Conservation (phyloP, 1,140 invertebrate species). For the Glomeris maerens region DNA sequence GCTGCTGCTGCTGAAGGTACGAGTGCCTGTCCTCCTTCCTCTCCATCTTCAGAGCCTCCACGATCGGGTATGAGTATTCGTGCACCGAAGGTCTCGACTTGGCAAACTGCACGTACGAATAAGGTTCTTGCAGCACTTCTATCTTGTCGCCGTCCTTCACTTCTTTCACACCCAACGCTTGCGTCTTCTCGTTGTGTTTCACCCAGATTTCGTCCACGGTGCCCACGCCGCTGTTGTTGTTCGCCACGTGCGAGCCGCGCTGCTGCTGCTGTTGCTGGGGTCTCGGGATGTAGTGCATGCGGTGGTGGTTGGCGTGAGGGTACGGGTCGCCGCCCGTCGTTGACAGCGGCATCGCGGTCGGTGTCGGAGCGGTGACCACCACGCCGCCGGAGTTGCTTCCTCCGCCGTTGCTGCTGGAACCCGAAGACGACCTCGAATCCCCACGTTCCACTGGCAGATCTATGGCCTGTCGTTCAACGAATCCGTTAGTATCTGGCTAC, state of each 20-base stretch:
- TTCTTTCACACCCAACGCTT: conserved; percentile 16
- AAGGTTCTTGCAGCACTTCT: conserved; percentile 37
- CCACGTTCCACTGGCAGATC: conserved; percentile 59
- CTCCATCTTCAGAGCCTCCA: conserved; percentile 35
- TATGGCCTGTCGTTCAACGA: conserved; percentile 42
- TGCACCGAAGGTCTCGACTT: conserved; percentile 42
- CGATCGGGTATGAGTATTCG: conserved; percentile 66
- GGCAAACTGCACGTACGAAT: conserved; percentile 74
- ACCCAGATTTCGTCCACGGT: conserved; percentile 27
- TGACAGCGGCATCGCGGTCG: conserved; percentile 11
- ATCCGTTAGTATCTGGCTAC: neutral
- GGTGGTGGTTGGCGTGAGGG: conserved; percentile 26
- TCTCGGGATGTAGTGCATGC: conserved; percentile 34
- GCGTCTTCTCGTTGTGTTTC: conserved; percentile 23
- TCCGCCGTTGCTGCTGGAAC: conserved; percentile 38
- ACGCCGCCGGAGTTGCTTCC: conserved; percentile 18
- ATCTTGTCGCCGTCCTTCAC: conserved; percentile 20
- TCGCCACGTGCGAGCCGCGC: neutral
- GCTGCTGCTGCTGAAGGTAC: conserved; percentile 16
- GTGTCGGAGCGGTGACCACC: conserved; percentile 13
- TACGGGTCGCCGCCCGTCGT: conserved; percentile 16
- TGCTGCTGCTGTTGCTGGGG: conserved; percentile 5
- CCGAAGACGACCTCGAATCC: conserved; percentile 48
- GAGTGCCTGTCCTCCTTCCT: conserved; percentile 16
- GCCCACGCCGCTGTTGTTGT: conserved; percentile 11